Evolutionary conservation across 2,797 vertebrate species (phyloP), one percentile per base, ranked within the genome.

Genomic region (Urosaurus nigricauda): DNA sequence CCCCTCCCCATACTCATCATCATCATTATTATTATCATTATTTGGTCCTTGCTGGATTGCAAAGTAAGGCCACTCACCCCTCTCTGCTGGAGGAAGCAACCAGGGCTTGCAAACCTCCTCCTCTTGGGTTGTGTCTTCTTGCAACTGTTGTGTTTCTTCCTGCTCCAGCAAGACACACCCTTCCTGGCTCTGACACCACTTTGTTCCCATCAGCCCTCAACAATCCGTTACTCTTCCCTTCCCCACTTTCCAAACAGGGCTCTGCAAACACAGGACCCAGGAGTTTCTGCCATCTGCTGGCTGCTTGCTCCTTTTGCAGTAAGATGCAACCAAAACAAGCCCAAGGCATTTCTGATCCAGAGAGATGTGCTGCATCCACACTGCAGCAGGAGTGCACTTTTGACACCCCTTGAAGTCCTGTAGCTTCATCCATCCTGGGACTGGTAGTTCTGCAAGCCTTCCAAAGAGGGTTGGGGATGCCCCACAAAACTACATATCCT

Each of bases 151-250:
- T 26, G 68, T 35, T 78, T 74, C 88, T 68, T 77, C 71, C 84
- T 56, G 84, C 37, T 77, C 60, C 24, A 2, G 9, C 0, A 35
- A 68, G 84, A 11, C 79, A 68, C 79, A 53, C 88, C 88, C 84
- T 89, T 86, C 84, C 88, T 68, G 84, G 53, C 35, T 60, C 60
- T 78, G 78, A 68, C 84, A 75, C 84, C 83, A 14, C 56, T 24
- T 2, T 71, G 19, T 86, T 89, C 88, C 88, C 88, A 32, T 40
- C 88, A 89, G 88, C 71, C 88, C 78, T 43, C 84, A 68, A n/a
- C 70, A n/a, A 26, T 7, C 53, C 5, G 14, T 47, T 53, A 51
- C 68, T n/a, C 79, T 79, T 35, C 43, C 79, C 60, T 47, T 16
- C 12, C 53, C n/a, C 12, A 2, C 16, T 53, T n/a, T 32, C 37